Base-by-base conservation (phyloP, 2,888 invertebrate species). In the Teleiodes luculella region DNA sequence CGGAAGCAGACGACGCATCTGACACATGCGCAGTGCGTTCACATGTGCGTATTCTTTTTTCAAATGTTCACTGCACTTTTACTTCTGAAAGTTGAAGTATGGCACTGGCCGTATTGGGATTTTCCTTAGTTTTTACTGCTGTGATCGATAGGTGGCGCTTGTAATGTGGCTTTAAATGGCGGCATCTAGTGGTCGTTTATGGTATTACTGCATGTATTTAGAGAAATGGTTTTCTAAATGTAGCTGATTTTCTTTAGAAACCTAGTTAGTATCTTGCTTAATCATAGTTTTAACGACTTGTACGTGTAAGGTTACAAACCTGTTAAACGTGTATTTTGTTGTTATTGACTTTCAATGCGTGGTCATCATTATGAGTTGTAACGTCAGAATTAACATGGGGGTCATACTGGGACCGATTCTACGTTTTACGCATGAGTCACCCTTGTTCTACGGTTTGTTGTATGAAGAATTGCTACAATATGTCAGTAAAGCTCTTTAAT, bases 11-110 rank as follows among this genome's bases (percentile, higher is more conserved):
- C 73, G 68, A 33, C 41, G 28, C 28, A 37, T 7, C 61, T 72
- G 64, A 67, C 66, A 60, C 75, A 76, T 70, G 68, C 80, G 57
- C 86, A 86, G 58, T 86, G 86, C 70, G 74, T 79, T 61, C 74
- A 78, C 78, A 81, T 84, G 88, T 88, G 77, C 31, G 88, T 88
- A 86, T 74, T 61, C 52, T 62, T 58, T 65, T 61, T 57, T 57
- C 57, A 56, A 58, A 52, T 60, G 2, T 37, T 37, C 2, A 18
- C 16, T 35, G 35, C n/a, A 31, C 35, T 48, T 48, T 48, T 48
- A 48, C 48, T 35, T 35, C 16, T 35, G 31, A 48, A 46, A 31
- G 46, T 46, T 30, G 46, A 30, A n/a, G 10, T 39, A 28, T 5
- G 18, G 13, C 28, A 43, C 24, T 43, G 24, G 43, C n/a, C 24